Evolutionary conservation across 2,888 invertebrate species (phyloP).

Genomic region (Nemotelus pantherinus): DNA sequence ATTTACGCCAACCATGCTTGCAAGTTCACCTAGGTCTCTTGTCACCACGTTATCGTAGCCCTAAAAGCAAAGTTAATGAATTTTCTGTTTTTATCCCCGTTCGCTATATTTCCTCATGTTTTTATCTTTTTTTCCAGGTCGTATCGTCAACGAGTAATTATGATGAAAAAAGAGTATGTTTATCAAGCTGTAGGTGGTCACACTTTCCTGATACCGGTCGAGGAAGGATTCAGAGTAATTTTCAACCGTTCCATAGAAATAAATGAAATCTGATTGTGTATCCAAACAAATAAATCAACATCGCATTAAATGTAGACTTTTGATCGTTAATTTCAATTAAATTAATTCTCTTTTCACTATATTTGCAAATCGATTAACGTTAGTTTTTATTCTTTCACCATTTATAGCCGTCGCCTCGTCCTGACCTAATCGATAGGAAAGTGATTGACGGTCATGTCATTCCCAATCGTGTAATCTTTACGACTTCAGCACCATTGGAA

Average conservation of each 20-base stretch:
- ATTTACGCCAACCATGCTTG: background rate
- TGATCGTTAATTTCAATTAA: constrained; percentile 38
- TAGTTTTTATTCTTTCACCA: constrained; percentile 30
- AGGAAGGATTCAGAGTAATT: constrained; percentile 86
- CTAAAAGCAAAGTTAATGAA: constrained; percentile 38
- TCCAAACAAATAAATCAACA: too few species aligned
- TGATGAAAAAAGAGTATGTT: constrained; percentile 77
- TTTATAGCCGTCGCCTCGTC: constrained; percentile 72
- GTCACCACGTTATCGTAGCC: background rate
- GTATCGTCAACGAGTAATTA: constrained; percentile 79
- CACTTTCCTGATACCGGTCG: constrained; percentile 91
- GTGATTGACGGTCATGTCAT: constrained; percentile 92
- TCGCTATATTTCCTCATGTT: constrained; percentile 26
- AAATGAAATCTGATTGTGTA: background rate
- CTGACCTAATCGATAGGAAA: constrained; percentile 81
- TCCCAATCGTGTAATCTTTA: constrained; percentile 86
- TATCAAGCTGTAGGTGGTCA: constrained; percentile 82
- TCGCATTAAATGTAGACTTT: background rate
- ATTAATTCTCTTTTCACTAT: background rate
- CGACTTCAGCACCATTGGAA: constrained; percentile 79
- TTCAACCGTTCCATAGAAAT: background rate
- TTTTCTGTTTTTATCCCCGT: constrained; percentile 27
- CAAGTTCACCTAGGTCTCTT: background rate
- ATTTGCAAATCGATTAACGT: background rate
- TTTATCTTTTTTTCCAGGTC: constrained; percentile 66